A percentile compares a stretch with the other conserved stretches of the same genome.
Conservation (phyloP, 2,888 invertebrate species). For the Asteroscopus sphinx region DNA sequence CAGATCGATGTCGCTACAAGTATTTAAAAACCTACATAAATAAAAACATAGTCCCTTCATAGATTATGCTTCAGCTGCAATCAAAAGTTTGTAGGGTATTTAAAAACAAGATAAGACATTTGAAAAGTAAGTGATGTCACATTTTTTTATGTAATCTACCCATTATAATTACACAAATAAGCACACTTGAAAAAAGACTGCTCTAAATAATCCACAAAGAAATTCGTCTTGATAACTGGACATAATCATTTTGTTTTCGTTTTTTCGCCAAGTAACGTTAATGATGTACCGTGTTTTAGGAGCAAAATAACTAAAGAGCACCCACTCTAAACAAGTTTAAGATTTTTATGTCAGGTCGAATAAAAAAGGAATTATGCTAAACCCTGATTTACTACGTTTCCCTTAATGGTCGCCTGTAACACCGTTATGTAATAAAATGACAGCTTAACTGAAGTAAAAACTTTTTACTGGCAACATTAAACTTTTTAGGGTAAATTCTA, state of each 20-base stretch:
- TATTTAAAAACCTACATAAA: too few species aligned
- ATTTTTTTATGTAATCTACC: too few species aligned
- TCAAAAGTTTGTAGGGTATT: neutral
- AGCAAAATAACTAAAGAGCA: conserved; percentile 50
- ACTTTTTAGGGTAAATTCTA: conserved; percentile 15
- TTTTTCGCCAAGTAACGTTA: conserved; percentile 36
- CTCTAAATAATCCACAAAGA: neutral
- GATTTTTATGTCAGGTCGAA: conserved; percentile 68
- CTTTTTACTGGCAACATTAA: conserved; percentile 28
- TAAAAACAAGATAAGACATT: too few species aligned
- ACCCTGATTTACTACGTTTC: conserved; percentile 66
- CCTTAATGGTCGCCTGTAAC: conserved; percentile 48
- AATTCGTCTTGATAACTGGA: conserved; percentile 1
- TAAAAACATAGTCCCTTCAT: too few species aligned
- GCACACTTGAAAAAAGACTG: too few species aligned
- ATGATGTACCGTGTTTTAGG: conserved; percentile 46
- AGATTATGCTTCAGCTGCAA: too few species aligned
- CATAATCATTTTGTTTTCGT: conserved; percentile 18
- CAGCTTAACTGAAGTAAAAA: conserved; percentile 29
- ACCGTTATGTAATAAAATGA: conserved; percentile 52
- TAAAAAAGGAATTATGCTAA: conserved; percentile 73
- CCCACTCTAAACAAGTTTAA: conserved; percentile 63
- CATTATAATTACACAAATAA: neutral
- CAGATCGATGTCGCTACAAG: too few species aligned
- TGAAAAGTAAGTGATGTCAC: too few species aligned